Evolutionary conservation across 2,888 invertebrate species (phyloP).

Genomic region (Chymomyza procnemis): DNA sequence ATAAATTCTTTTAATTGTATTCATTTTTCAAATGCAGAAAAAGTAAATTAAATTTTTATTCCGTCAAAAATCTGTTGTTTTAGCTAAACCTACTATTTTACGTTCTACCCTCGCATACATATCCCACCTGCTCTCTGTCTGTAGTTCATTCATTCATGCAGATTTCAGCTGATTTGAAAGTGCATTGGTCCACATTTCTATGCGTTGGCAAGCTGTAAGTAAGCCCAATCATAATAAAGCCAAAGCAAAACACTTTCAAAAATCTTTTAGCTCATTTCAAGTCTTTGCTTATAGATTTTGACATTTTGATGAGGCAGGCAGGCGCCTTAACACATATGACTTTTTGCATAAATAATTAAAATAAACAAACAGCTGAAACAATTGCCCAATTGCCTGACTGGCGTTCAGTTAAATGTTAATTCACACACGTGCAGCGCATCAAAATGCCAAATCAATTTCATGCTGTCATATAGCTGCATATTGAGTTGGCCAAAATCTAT

Average conservation of each 20-base stretch:
- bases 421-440: conserved; percentile 60
- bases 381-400: neutral
- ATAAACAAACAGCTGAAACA: conserved; percentile 25
- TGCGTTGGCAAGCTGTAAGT: too few relatives aligned
- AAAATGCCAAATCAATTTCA: conserved; percentile 64
- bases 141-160: conserved; percentile 27
- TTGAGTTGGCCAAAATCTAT: neutral
- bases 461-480: neutral
- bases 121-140: neutral
- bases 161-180: conserved; percentile 20
- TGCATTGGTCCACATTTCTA: neutral
- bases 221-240: neutral
- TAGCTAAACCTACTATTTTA: neutral
- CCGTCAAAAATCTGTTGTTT: too few relatives aligned
- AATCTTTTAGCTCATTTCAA: conserved; percentile 37
- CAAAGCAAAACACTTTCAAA: conserved; percentile 40
- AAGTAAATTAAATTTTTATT: too few relatives aligned
- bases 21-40: too few relatives aligned
- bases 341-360: neutral
- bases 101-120: neutral
- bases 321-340: neutral
- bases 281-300: conserved; percentile 30
- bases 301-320: conserved; percentile 46
- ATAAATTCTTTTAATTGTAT: too few relatives aligned
- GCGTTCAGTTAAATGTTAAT: conserved; percentile 1